A percentile compares a stretch with the other conserved stretches of the same genome.
Evolutionary conservation across 2,113 vertebrate genomes (phyloP).

Genomic region (Embiotoca jacksoni): DNA sequence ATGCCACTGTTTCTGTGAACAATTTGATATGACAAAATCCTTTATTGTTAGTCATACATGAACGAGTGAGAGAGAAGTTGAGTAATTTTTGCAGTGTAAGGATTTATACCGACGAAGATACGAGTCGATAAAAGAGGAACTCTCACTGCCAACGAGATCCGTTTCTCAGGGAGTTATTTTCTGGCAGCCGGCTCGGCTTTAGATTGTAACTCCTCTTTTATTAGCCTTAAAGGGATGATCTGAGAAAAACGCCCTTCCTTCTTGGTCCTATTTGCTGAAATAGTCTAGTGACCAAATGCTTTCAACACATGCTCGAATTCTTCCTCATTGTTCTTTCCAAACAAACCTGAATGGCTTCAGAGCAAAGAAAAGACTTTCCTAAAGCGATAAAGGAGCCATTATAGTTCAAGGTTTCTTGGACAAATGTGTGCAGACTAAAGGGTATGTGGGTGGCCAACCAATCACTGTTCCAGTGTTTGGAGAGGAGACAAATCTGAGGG

Average conservation of each 20-base stretch:
- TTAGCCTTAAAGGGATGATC: neutral
- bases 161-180: constrained; percentile 1
- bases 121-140: neutral
- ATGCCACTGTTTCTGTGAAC: no score
- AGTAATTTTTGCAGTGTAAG: no score
- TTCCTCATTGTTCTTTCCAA: constrained; percentile 40
- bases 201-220: neutral
- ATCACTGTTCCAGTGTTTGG: no score
- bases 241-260: neutral
- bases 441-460: neutral
- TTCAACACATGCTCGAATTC: constrained; percentile 28
- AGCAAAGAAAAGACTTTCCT: constrained; percentile 5
- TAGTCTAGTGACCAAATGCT: constrained; percentile 50
- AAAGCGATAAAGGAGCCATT: constrained; percentile 4
- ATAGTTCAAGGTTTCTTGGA: neutral
- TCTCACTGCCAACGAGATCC: neutral
- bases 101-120: neutral
- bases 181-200: neutral
- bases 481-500: no score
- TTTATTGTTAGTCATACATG: no score
- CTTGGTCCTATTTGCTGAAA: constrained; percentile 3
- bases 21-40: no score
- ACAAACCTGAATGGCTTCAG: neutral
- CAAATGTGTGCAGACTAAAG: neutral
- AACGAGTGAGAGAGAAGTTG: neutral